phyloP scores from a whole-genome alignment of 2,113 vertebrate genomes.

The Bothrops jararaca region DNA sequence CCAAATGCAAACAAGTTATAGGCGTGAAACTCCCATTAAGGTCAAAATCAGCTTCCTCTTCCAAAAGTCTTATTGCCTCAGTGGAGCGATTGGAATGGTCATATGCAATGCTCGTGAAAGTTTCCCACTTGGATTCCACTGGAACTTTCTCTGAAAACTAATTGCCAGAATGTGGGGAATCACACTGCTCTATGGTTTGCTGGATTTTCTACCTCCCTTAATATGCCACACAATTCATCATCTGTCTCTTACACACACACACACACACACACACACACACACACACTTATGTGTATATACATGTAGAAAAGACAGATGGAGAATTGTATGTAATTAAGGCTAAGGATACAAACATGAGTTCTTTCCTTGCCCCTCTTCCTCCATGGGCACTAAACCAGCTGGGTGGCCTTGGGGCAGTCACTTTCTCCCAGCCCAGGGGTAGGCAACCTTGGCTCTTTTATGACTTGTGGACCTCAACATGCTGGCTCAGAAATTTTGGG shows the following conservation, averaged over 20 bases:
- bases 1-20: neutral
- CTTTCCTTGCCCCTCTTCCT: neutral
- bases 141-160: neutral
- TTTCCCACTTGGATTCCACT: neutral
- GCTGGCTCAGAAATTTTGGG: too few relatives aligned
- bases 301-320: neutral
- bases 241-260: neutral
- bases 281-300: neutral
- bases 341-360: neutral
- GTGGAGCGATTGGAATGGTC: neutral
- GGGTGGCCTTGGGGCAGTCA: neutral
- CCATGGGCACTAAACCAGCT: neutral
- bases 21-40: neutral
- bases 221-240: neutral
- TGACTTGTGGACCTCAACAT: too few relatives aligned
- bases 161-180: neutral
- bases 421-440: neutral
- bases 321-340: neutral
- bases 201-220: neutral
- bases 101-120: neutral
- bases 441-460: too few relatives aligned
- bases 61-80: neutral
- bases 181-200: neutral
- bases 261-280: too few relatives aligned
- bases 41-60: neutral